Evolutionary conservation across 2,113 vertebrate species (phyloP), one percentile per base, ranked within the genome.

Genomic region (Pachypanchax playfairii): DNA sequence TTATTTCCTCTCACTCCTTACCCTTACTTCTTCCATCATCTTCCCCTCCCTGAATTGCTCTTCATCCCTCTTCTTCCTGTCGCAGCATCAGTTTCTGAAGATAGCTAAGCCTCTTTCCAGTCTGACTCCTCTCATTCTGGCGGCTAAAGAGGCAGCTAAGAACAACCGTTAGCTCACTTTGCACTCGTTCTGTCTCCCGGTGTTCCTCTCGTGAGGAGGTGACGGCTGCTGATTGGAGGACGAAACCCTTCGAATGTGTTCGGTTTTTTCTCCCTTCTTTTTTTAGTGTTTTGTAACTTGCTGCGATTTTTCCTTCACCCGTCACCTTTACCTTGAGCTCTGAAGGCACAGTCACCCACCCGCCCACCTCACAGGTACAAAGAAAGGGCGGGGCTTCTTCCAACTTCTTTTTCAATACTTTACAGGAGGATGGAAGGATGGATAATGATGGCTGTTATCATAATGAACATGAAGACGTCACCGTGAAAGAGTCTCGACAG

Each of bases 11-110:
- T 24, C 18, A 53, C 15, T 39, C 5, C 5, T 24, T n/a, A n/a
- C n/a, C n/a, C 25, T 2, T 15, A 6, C 4, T 39, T 25, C 15
- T 1, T 11, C 18, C 49, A 1, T n/a, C 28, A 15, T 18, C 21
- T 38, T 17, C 4, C 20, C 3, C 12, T 14, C 15, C 4, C 33
- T 22, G 3, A 11, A 20, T 17, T 9, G 14, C 3, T 13, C 18
- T 8, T 20, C 54, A 7, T 29, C 8, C 17, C 29, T 17, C 41
- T 5, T 17, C 8, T 8, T 31, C 49, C 36, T 12, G 53, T 46
- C 55, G 22, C 83, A 98, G 97, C 97, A 98, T 82, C 96, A 95
- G 67, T 98, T 98, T 75, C 90, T 98, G 85, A 98, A 98, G 88
- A 92, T 96, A 73, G 97, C 97, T 28, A 97, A 98, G 81, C 97